Conservation (phyloP, 1,140 invertebrate genomes). For the Drosophila biarmipes region DNA sequence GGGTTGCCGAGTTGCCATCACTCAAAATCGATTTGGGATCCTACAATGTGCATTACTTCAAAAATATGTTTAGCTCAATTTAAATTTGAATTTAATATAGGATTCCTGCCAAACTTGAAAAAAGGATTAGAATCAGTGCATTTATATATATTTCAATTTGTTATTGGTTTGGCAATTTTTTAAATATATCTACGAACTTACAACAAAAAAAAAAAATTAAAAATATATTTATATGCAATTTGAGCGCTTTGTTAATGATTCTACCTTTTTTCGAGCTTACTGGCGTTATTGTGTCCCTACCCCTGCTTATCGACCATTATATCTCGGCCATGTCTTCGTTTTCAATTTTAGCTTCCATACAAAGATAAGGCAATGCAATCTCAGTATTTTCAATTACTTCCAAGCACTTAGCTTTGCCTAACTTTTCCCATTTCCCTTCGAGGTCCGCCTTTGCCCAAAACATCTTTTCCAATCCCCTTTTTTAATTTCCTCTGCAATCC, state of each 20-base stretch:
- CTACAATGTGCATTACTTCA: too few species aligned
- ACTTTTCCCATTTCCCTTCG: constrained; percentile 39
- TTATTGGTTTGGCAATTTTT: too few species aligned
- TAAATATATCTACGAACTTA: too few species aligned
- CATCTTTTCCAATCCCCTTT: constrained; percentile 44
- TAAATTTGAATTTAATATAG: too few species aligned
- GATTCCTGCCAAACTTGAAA: too few species aligned
- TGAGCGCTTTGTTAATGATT: background rate
- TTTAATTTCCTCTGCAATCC: constrained; percentile 62
- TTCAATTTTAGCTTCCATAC: constrained; percentile 4
- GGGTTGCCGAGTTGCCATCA: constrained; percentile 24
- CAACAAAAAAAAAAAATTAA: too few species aligned
- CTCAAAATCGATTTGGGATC: background rate
- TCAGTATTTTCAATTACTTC: constrained; percentile 35
- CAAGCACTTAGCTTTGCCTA: constrained; percentile 16
- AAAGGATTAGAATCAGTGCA: too few species aligned
- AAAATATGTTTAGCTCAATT: background rate
- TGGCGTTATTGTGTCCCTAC: background rate
- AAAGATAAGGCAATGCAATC: constrained; percentile 8
- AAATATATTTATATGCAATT: too few species aligned
- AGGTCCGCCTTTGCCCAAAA: constrained; percentile 20
- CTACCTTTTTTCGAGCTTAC: background rate
- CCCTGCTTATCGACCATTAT: constrained; percentile 2
- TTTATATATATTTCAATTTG: too few species aligned
- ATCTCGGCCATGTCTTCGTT: constrained; percentile 10